Evolutionary conservation across 1,140 invertebrate genomes (phyloP), one percentile per base, ranked within the genome.

Genomic region (Cydia amplana): DNA sequence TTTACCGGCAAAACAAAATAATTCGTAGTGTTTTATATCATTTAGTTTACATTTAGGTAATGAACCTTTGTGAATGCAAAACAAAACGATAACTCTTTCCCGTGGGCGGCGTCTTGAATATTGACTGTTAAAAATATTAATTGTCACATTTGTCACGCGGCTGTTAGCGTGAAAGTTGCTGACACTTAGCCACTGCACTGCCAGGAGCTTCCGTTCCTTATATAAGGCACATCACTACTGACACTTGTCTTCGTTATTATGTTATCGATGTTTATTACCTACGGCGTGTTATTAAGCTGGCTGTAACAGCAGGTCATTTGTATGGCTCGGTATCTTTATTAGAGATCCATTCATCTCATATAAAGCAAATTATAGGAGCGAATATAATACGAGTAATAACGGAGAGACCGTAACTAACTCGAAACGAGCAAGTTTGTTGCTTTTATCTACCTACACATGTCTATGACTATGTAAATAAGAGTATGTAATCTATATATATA

Each of bases 271-370:
- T 60, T 60, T 60, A 60, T 60, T 60, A 60, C 55, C 16, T 1
- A n/a, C 9, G n/a, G 55, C 9, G 20, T 60, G 51, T 23, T 60
- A 60, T 60, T 60, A 23, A 60, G 20, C 10, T n/a, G 55, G 7
- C 18, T 60, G 18, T 60, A 60, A 60, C 55, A 60, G 55, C 55
- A 20, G 55, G 55, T 23, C 55, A 60, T 23, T 60, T 60, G 55
- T 60, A 60, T 60, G 55, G 55, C 20, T 60, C 55, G 55, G 55
- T 23, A 10, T 60, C 23, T 23, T 60, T 60, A 60, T 60, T 60
- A 60, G 55, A 60, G 18, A 60, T 23, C 55, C 55, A 60, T 60
- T 60, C 55, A 60, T 60, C 20, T 20, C 20, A n/a, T 60, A 60
- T 23, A 20, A 60, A 60, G 55, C 20, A 60, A 60, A 23, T 60